Conservation (phyloP, 2,797 vertebrate species). For the Oreonectes daqikongensis region DNA sequence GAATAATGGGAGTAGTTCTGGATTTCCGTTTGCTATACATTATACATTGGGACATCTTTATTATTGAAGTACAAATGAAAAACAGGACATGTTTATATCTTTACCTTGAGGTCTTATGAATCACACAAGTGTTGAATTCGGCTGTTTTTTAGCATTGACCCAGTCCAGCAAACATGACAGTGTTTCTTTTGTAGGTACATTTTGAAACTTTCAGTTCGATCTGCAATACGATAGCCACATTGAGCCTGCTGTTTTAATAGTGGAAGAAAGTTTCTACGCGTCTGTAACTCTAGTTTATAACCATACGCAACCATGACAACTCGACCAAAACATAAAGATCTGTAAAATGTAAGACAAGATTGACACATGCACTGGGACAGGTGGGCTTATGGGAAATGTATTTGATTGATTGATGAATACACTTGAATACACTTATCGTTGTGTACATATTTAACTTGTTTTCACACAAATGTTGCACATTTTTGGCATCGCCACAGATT, state of each 20-base stretch:
- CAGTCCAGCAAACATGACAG: conserved; percentile 50
- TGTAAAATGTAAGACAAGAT: not conserved
- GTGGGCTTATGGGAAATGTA: not conserved
- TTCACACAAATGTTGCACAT: not conserved
- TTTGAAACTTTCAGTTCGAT: conserved; percentile 41
- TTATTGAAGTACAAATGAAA: conserved; percentile 30
- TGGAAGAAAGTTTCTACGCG: not conserved
- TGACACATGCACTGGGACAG: not conserved
- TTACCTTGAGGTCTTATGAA: conserved; percentile 14
- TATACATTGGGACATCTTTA: conserved; percentile 10
- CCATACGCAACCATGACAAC: not conserved
- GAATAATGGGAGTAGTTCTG: conserved; percentile 24
- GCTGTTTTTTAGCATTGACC: conserved; percentile 40
- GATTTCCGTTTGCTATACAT: conserved; percentile 24
- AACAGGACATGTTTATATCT: not conserved
- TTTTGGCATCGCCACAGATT: not conserved
- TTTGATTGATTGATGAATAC: not conserved
- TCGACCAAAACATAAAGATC: not conserved
- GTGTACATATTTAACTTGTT: not conserved
- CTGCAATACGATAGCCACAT: conserved; percentile 11
- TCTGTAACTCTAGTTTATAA: not conserved
- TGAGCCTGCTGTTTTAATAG: conserved; percentile 19
- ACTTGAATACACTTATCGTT: not conserved
- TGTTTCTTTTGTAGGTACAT: conserved; percentile 42
- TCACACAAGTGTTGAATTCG: conserved; percentile 24